Conservation (phyloP, 2,113 vertebrate genomes). For the Odocoileus virginianus region DNA sequence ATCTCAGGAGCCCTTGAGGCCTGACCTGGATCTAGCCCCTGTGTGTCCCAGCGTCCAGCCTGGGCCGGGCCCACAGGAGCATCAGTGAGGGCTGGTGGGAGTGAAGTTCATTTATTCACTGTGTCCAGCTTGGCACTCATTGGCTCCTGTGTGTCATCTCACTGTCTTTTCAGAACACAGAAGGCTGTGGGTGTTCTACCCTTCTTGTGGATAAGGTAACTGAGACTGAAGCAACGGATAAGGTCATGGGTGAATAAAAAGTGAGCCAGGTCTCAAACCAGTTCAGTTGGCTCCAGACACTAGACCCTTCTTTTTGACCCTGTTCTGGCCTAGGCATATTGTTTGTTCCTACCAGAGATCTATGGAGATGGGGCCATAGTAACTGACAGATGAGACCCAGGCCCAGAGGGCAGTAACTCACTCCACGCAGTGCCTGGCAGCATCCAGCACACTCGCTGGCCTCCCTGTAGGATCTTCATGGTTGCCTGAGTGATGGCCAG, state of each 20-base stretch:
- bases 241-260: background rate
- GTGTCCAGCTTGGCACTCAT: background rate
- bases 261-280: background rate
- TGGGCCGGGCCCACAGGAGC: background rate
- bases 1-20: background rate
- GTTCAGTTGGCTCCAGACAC: background rate
- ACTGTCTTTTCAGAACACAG: background rate
- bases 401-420: background rate
- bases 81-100: accelerated
- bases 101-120: background rate
- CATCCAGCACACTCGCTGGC: accelerated
- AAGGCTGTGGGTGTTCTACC: too few relatives aligned
- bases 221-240: background rate
- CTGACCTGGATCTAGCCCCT: background rate
- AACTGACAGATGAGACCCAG: background rate
- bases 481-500: accelerated
- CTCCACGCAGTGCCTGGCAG: accelerated
- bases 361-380: accelerated
- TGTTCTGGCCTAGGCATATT: background rate
- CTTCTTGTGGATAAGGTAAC: background rate
- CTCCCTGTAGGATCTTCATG: background rate
- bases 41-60: background rate
- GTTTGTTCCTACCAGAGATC: background rate
- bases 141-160: background rate
- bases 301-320: background rate